Evolutionary conservation across 2,888 invertebrate genomes (phyloP).

Genomic region (Brachyopa scutellaris): DNA sequence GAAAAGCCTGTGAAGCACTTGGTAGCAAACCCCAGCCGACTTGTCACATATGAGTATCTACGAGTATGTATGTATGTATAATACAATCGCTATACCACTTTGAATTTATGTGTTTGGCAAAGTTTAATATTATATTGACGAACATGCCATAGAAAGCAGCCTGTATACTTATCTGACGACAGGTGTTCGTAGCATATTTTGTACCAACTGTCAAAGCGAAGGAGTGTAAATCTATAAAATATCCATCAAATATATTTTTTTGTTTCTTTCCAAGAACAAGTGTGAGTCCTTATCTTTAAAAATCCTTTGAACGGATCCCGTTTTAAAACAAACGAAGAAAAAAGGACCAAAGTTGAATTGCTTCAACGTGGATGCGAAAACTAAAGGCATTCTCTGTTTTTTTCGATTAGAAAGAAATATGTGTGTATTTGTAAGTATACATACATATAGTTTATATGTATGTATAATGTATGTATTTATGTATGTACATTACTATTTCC

Average conservation of each 20-base stretch:
- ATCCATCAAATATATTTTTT: conserved; percentile 10
- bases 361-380: conserved; percentile 16
- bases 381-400: conserved; percentile 10
- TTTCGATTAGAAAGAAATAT: conserved; percentile 23
- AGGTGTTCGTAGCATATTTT: conserved; percentile 21
- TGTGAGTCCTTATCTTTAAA: conserved; percentile 2
- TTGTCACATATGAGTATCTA: conserved; percentile 9
- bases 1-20: background rate
- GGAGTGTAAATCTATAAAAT: conserved; percentile 18
- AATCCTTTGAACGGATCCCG: background rate
- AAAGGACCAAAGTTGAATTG: conserved; percentile 12
- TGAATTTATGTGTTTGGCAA: conserved; percentile 19
- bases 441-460: background rate
- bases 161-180: conserved; percentile 1
- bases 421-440: conserved; percentile 13
- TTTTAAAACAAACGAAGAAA: background rate
- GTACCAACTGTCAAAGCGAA: conserved; percentile 4
- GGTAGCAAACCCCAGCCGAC: conserved; percentile 3
- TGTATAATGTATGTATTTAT: background rate
- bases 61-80: too few species aligned
- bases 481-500: background rate
- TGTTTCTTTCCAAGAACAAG: background rate
- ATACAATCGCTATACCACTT: background rate
- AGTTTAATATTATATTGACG: conserved; percentile 16
- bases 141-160: background rate